Percentiles rank a stretch among this genome's conserved stretches.
Evolutionary conservation across 2,113 vertebrate species (phyloP).

Genomic region (Otocyon megalotis): DNA sequence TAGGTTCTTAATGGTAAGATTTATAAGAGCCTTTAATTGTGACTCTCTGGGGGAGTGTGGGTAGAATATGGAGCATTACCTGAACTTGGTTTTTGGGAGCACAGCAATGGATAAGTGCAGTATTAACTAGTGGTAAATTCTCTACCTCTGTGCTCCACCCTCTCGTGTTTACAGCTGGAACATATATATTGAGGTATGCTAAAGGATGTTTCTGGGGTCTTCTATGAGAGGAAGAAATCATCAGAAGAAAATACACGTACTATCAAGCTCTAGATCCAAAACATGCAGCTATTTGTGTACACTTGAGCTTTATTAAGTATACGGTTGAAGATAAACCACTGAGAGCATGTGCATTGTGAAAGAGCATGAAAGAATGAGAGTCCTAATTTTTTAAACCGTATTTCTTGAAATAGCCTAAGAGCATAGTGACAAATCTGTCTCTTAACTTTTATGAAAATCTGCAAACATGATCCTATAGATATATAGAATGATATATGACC

Average conservation of each 20-base stretch:
- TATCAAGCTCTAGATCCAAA: slow-evolving; percentile 25
- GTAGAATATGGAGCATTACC: neutral
- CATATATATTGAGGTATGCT: neutral
- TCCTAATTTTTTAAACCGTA: neutral
- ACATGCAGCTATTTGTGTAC: neutral
- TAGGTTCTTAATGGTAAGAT: neutral
- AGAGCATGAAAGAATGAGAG: neutral
- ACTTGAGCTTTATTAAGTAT: neutral
- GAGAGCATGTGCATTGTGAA: neutral
- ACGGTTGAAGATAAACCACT: neutral
- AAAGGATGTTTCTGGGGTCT: neutral
- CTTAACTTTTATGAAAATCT: slow-evolving; percentile 17
- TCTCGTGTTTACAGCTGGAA: neutral
- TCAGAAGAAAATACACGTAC: slow-evolving; percentile 36
- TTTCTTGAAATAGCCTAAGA: slow-evolving; percentile 24
- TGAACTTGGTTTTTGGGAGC: neutral
- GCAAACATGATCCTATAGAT: neutral
- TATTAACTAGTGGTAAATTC: neutral
- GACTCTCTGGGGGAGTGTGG: neutral
- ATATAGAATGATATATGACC: neutral
- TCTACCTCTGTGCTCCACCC: neutral
- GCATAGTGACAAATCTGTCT: neutral
- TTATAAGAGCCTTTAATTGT: slow-evolving; percentile 23
- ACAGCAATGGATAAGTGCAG: neutral
- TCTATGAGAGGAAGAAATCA: slow-evolving; percentile 13